Evolutionary conservation across 37 sponge, comb jelly and placozoan genomes (phyloP).

Genomic region (Halichondria panicea): DNA sequence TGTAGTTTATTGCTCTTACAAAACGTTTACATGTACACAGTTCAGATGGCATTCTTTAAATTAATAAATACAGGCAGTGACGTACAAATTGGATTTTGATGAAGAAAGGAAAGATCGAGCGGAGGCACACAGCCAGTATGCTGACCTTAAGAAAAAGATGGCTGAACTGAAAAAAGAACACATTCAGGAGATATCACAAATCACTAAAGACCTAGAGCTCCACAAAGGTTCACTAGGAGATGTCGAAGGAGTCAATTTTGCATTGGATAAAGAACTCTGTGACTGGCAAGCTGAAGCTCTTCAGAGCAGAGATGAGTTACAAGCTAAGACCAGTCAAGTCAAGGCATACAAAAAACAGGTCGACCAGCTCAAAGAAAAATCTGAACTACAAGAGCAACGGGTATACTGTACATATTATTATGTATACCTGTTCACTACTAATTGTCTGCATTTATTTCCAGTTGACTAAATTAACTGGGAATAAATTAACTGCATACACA

Average conservation of each 20-base stretch:
- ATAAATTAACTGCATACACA: no score
- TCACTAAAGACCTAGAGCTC: neutral
- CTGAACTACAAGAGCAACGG: no score
- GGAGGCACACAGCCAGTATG: neutral
- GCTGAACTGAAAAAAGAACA: neutral
- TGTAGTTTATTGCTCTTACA: no score
- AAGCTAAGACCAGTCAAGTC: neutral
- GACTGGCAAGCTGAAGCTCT: neutral
- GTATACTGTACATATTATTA: no score
- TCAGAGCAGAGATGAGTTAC: neutral
- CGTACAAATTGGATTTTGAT: neutral
- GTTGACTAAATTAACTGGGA: no score
- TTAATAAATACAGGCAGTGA: neutral
- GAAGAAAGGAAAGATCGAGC: neutral
- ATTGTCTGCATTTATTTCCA: no score
- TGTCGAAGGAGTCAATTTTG: neutral
- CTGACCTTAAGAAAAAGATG: neutral
- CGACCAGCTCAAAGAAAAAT: neutral
- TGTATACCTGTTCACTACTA: no score
- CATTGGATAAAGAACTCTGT: neutral
- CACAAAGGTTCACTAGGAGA: neutral
- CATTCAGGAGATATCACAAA: no score
- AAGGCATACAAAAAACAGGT: neutral
- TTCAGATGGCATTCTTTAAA: no score
- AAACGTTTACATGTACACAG: no score